Evolutionary conservation across 2,113 vertebrate genomes (phyloP), one percentile per base, ranked within the genome.

Genomic region (Sinocyclocheilus grahami): DNA sequence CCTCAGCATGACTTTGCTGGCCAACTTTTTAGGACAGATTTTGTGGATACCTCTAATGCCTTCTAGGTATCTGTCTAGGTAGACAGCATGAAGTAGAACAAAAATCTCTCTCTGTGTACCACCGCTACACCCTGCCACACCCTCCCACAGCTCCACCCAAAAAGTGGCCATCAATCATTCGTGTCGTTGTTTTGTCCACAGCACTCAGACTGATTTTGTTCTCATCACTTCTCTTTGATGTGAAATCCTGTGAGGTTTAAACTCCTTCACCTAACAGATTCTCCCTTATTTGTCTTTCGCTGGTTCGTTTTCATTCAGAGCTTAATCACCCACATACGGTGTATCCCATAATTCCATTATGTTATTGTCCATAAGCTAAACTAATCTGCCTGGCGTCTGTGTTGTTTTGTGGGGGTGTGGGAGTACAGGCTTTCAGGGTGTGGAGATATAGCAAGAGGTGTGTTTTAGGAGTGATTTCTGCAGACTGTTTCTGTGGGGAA

Each of bases 351-450:
- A 83, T 72, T 30, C 30, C 3, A 24, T 39, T 30, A 27, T 16
- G 24, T 71, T 83, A 71, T 69, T 72, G 81, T 83, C 27, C 65
- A 33, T 83, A 72, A 83, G 12, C 81, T 83, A 72, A 55, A 11
- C 27, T 83, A 83, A 83, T 72, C 81, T 83, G 42, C 48, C 42
- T 83, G 81, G 81, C 65, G 81, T 83, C 81, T 69, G 46, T 37
- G 65, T 37, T 71, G 46, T 82, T 63, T 53, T 53, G 14, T 51
- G 62, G 55, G 46, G 69, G 69, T 72, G 77, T 63, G 78, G 24
- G 69, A 71, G 62, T 76, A 37, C 24, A 72, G 74, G 55, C 20
- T 79, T 1, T 63, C 58, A 63, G 62, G 79, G 39, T 48, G 58
- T 81, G 39, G 39, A 39, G 39, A 39, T 39, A 6, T 39, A 39